Base-by-base conservation (phyloP, 2,113 vertebrate genomes). In the Daphoenositta chrysoptera region DNA sequence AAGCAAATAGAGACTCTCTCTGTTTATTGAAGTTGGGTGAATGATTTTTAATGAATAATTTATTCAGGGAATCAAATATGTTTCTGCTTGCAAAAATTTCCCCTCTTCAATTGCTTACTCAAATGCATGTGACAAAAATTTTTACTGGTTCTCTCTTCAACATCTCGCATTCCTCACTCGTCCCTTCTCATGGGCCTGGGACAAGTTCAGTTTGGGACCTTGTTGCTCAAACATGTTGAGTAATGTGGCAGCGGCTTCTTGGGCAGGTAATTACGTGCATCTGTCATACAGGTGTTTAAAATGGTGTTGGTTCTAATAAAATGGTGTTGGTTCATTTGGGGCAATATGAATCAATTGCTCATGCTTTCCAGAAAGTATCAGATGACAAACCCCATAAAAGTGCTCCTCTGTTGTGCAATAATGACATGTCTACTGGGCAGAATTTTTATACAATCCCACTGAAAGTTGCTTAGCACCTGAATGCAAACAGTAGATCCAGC, bases 11-110 rank as follows among this genome's bases (percentile, higher is more conserved):
- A 76, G 18, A 28, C 15, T 84, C 21, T 94, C 28, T 87, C 20
- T 94, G 17, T 70, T 90, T 93, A 70, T 57, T 89, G 58, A 73
- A 82, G 21, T 50, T 81, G 64, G 53, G 33, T 65, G 76, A 93
- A 92, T 84, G 78, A 92, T 93, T 96, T 90, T 63, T 13, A 82
- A 35, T 71, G 16, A 94, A 86, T 80, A 66, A 93, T 92, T 92
- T 90, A 82, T 89, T 87, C 56, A 61, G 33, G 44, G 53, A 86
- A 89, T 90, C 48, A 75, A 90, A 58, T 40, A 30, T 56, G 82
- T 45, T 85, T 73, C 76, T 90, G 20, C 51, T 93, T 92, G 79
- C 68, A 90, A 68, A 90, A 88, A 64, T 66, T 39, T 86, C 26
- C 15, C 6, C 35, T 83, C 30, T 83, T 85, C 53, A 80, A 73